A percentile compares a stretch with the other conserved stretches of the same genome.
Conservation (phyloP, 1,140 invertebrate genomes). For the Dendroctonus ponderosae region DNA sequence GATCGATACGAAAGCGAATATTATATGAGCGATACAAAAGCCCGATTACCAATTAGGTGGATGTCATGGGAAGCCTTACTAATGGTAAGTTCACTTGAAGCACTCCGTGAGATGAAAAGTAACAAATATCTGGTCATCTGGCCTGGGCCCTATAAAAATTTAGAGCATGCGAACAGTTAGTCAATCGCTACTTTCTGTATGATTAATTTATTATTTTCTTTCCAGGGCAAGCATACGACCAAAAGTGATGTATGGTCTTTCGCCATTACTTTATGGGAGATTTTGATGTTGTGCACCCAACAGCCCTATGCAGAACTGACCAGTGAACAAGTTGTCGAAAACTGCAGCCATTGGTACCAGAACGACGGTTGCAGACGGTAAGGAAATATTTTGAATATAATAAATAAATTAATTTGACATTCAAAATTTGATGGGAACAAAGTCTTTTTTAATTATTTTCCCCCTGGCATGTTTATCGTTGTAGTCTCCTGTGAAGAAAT, state of each 20-base stretch:
- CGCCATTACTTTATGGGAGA: slow-evolving; percentile 76
- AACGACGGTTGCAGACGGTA: slow-evolving; percentile 56
- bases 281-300: slow-evolving; percentile 70
- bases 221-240: slow-evolving; percentile 68
- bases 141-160: too few species aligned
- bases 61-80: slow-evolving; percentile 82
- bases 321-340: slow-evolving; percentile 74
- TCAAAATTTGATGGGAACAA: too few species aligned
- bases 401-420: too few species aligned
- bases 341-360: slow-evolving; percentile 67
- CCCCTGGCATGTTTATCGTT: too few species aligned
- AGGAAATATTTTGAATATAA: too few species aligned
- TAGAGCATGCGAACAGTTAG: too few species aligned
- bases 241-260: slow-evolving; percentile 79
- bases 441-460: too few species aligned
- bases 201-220: slow-evolving; percentile 9
- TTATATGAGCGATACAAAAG: slow-evolving; percentile 77
- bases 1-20: slow-evolving; percentile 80
- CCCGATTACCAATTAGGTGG: slow-evolving; percentile 75
- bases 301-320: slow-evolving; percentile 72
- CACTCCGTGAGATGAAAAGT: too few species aligned
- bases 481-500: too few species aligned
- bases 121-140: too few species aligned
- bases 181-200: background rate
- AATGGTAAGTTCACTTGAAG: slow-evolving; percentile 59